Conservation (phyloP, 2,888 invertebrate genomes). For the Hetaerina titia region DNA sequence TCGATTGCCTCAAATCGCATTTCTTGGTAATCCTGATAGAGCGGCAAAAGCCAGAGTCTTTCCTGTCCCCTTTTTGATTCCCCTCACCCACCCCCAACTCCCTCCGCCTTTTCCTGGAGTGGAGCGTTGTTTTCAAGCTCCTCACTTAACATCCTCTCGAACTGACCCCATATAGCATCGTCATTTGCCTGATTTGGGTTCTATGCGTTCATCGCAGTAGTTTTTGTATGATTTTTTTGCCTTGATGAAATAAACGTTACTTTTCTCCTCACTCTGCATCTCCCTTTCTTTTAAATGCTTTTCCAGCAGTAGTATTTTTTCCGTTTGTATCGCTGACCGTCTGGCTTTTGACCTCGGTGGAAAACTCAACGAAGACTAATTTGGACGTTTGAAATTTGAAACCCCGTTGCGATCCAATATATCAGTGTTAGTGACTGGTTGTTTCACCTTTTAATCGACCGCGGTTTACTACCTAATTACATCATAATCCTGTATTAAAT, state of each 20-base stretch:
- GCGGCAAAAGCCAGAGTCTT: background rate
- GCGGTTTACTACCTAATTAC: no score
- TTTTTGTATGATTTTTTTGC: background rate
- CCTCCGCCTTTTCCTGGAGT: background rate
- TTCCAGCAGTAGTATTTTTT: background rate
- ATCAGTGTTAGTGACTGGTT: no score
- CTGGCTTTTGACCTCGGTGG: background rate
- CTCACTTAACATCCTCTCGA: background rate
- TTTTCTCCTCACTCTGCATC: background rate
- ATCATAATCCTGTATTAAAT: no score
- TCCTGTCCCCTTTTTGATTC: background rate
- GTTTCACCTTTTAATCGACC: no score
- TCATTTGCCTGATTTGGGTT: background rate
- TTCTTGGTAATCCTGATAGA: background rate
- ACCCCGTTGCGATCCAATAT: no score
- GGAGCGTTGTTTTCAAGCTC: no score
- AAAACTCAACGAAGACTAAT: no score
- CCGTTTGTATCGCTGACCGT: background rate
- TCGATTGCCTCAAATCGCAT: background rate
- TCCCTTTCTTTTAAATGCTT: no score
- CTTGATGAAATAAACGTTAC: background rate
- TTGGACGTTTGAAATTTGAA: no score
- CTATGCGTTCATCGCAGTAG: background rate
- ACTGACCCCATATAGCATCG: background rate
- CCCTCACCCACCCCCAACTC: background rate